Base-by-base conservation (phyloP, 2,797 vertebrate genomes). In the Tangara arthus region DNA sequence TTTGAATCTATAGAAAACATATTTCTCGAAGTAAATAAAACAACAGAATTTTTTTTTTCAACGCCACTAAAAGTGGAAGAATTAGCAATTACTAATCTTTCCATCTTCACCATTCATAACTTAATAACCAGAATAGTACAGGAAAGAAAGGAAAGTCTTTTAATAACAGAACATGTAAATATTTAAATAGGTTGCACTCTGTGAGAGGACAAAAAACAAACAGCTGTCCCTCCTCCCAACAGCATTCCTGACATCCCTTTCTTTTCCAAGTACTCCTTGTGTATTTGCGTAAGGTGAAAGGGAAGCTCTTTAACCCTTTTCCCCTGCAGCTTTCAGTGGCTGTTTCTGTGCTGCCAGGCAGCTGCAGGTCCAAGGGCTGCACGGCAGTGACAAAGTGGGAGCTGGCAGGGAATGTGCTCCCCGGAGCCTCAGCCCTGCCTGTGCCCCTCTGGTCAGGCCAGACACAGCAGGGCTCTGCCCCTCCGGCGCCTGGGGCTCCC, bases 181-280 rank as follows among this genome's bases (percentile, higher is more conserved):
- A 96, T 96, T 96, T 91, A 94, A 93, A 91, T 65, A 94, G 89
- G 22, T 72, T 86, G 82, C 78, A 87, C 93, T 68, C 56, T 57
- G 85, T 24, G 79, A 65, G 82, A 91, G 79, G 85, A 95, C 41
- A 92, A 66, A 89, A 96, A 95, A 77, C 93, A 95, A 95, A 97
- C 81, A 95, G 56, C 60, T 42, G 47, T 76, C 66, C 63, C 73
- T 88, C 53, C 35, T 91, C 59, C 63, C 70, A 63, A 11, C 34
- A 35, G 73, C 63, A 66, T 32, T 90, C 85, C 76, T 77, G 64
- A 63, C 30, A 12, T 28, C 32, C 15, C 1, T 4, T 84, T 59
- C 68, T 60, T 28, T 78, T 84, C 89, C 91, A 87, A 42, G 68
- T 87, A 85, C 56, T 64, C 73, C 60, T 68, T 14, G 23, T 2